Conservation (phyloP, 23 tunicate genomes). For the Styela clava region DNA sequence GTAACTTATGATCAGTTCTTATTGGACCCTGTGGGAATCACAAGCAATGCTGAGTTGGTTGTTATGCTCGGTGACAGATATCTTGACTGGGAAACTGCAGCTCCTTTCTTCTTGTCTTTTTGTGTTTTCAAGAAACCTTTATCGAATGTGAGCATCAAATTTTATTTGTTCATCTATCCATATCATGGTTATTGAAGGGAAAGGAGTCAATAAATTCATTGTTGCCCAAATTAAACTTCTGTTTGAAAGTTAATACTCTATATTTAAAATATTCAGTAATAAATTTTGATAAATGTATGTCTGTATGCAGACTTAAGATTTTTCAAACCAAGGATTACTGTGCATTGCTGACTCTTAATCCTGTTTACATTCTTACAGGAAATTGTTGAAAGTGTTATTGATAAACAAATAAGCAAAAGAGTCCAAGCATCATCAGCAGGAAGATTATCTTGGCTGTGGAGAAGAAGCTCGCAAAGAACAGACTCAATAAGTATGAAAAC, state of each 20-base stretch:
- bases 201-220: too few relatives aligned
- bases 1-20: conserved; percentile 58
- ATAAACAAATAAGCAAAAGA: conserved; percentile 19
- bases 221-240: neutral
- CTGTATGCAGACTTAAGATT: too few relatives aligned
- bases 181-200: too few relatives aligned
- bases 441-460: conserved; percentile 30
- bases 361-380: conserved; percentile 11
- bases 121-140: conserved; percentile 59
- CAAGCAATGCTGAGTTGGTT: conserved; percentile 62
- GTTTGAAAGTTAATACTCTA: neutral
- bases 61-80: conserved; percentile 56
- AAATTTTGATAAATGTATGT: too few relatives aligned
- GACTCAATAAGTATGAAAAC: conserved; percentile 24
- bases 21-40: conserved; percentile 44
- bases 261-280: too few relatives aligned
- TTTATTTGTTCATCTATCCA: neutral
- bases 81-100: conserved; percentile 74
- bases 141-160: conserved; percentile 33
- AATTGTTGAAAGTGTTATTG: conserved; percentile 7
- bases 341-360: too few relatives aligned
- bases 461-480: conserved; percentile 18
- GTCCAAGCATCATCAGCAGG: conserved; percentile 2
- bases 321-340: too few relatives aligned
- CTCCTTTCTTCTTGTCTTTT: conserved; percentile 61